These are phyloP conservation scores for Lithophane leautieri DNA, from an alignment of 2,888 invertebrate species.

Conservation along the genomic window DNA sequence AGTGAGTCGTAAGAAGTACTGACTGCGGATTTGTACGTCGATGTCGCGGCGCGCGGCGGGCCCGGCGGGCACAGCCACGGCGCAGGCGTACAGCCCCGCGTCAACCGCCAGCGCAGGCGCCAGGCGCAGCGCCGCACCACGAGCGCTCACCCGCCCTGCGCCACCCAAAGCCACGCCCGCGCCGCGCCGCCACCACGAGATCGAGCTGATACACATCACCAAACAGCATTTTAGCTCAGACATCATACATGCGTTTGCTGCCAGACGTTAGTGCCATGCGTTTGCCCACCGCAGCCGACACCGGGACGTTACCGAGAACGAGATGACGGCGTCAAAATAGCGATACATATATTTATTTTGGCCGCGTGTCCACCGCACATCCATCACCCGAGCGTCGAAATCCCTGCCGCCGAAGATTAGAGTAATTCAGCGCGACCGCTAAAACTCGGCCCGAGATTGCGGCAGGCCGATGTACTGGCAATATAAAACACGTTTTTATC, in stretches of 20 bases:
- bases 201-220: constrained; percentile 80
- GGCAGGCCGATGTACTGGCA: no score
- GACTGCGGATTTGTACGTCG: constrained; percentile 93
- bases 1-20: constrained; percentile 67
- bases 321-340: no score
- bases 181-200: constrained; percentile 89
- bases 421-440: no score
- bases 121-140: constrained; percentile 79
- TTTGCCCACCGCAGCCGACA: no score
- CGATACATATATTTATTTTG: no score
- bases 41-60: constrained; percentile 93
- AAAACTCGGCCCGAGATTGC: no score
- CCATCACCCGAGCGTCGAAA: no score
- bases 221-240: neutral
- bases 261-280: no score
- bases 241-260: neutral
- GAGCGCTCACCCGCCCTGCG: constrained; percentile 84
- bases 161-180: constrained; percentile 80
- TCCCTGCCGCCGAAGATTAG: no score
- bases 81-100: constrained; percentile 94
- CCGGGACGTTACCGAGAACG: no score
- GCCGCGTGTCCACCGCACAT: no score
- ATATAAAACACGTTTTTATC: no score
- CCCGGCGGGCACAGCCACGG: constrained; percentile 93
- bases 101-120: constrained; percentile 89